phyloP scores from a whole-genome alignment of 2,797 vertebrate genomes.

The Lindbergichthys nudifrons region DNA sequence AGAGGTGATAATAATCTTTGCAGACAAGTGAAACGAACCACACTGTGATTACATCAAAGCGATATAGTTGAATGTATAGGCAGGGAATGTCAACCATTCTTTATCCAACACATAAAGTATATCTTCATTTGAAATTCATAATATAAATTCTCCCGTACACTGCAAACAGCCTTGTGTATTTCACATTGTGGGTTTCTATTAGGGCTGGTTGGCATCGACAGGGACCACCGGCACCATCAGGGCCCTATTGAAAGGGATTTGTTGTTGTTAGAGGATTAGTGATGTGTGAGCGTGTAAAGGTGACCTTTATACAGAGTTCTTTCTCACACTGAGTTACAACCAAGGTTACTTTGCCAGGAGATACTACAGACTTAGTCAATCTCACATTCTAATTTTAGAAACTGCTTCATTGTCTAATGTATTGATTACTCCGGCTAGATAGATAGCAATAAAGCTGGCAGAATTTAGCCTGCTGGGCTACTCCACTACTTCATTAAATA shows the following conservation, averaged over 20 bases:
- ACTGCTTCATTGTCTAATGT: background rate
- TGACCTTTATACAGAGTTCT: slow-evolving; percentile 84
- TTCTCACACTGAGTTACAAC: slow-evolving; percentile 47
- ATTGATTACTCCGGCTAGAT: slow-evolving; percentile 8
- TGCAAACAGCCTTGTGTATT: background rate
- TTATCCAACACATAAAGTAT: background rate
- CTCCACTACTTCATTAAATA: background rate
- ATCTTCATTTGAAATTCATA: background rate
- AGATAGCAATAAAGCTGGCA: background rate
- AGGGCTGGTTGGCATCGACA: slow-evolving; percentile 8
- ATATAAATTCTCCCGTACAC: background rate
- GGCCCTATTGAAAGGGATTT: slow-evolving; percentile 63
- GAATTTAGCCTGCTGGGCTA: background rate
- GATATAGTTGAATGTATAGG: background rate
- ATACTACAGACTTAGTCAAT: background rate
- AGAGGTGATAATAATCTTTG: slow-evolving; percentile 20
- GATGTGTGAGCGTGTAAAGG: slow-evolving; percentile 68
- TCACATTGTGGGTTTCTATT: slow-evolving; percentile 7
- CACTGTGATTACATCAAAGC: background rate
- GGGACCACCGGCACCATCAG: slow-evolving; percentile 41
- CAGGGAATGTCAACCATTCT: background rate
- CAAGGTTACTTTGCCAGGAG: background rate
- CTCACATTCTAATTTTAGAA: background rate
- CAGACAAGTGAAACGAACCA: background rate
- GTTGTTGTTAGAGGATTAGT: slow-evolving; percentile 77